phyloP scores from a whole-genome alignment of 2,797 vertebrate genomes.

The Atherinosoma microstoma region DNA sequence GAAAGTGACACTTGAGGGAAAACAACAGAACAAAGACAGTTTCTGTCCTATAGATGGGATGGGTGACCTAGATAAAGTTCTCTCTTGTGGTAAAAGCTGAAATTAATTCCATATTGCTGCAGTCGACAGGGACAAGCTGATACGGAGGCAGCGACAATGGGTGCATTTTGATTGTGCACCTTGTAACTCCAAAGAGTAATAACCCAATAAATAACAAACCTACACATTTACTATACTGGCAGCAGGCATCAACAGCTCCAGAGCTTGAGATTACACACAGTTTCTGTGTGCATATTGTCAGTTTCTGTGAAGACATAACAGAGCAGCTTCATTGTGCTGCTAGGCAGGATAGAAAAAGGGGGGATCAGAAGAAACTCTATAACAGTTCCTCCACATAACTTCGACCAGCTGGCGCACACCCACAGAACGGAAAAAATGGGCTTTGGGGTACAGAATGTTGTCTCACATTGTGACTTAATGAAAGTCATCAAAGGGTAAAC shows the following conservation, averaged over 20 bases:
- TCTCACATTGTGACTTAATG: constrained; percentile 67
- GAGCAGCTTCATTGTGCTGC: constrained; percentile 22
- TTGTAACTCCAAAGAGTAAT: neutral
- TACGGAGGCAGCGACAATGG: constrained; percentile 8
- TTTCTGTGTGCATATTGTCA: constrained; percentile 25
- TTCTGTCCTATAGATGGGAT: constrained; percentile 28
- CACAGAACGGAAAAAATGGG: constrained; percentile 55
- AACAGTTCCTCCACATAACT: constrained; percentile 53
- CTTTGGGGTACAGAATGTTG: constrained; percentile 60
- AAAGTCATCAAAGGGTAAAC: constrained; percentile 68
- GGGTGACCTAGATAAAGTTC: constrained; percentile 60
- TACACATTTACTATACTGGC: constrained; percentile 5
- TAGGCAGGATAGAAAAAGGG: constrained; percentile 26
- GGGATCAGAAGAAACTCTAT: constrained; percentile 52
- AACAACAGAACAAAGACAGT: constrained; percentile 41
- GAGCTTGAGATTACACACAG: constrained; percentile 3
- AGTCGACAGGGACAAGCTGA: constrained; percentile 7
- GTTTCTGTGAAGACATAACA: constrained; percentile 11
- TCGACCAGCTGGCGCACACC: constrained; percentile 59
- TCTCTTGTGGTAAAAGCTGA: constrained; percentile 40
- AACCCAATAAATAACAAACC: constrained; percentile 2
- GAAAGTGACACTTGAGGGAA: constrained; percentile 44
- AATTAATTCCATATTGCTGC: constrained; percentile 40
- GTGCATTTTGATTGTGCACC: constrained; percentile 24
- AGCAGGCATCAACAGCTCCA: constrained; percentile 3